Evolutionary conservation across 35 echinoderm and acorn worm genomes (phyloP).

Genomic region (Patiria miniata): DNA sequence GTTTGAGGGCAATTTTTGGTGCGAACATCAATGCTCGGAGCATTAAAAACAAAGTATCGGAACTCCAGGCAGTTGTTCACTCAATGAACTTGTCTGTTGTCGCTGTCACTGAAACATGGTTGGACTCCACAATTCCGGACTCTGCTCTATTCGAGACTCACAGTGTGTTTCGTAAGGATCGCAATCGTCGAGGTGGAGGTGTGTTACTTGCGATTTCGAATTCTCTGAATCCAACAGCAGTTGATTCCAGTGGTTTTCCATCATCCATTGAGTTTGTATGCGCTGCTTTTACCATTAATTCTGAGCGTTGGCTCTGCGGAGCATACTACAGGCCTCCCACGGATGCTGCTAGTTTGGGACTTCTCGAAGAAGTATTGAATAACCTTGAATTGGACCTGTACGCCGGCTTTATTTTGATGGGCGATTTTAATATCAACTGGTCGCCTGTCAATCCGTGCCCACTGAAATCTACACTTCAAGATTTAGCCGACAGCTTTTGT

Average conservation of each 20-base stretch:
- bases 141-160: neutral
- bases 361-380: too few species aligned
- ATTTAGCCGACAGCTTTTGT: too few species aligned
- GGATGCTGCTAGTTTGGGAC: too few species aligned
- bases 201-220: neutral
- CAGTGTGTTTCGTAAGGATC: neutral
- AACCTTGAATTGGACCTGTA: too few species aligned
- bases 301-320: too few species aligned
- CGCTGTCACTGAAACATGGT: conserved; percentile 9
- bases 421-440: too few species aligned
- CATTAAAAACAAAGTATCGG: conserved; percentile 20
- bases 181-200: neutral
- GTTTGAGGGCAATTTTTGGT: neutral
- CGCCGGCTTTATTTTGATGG: too few species aligned
- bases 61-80: neutral
- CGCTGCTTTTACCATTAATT: too few species aligned
- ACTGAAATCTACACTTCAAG: too few species aligned
- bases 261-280: too few species aligned
- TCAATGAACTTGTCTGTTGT: conserved; percentile 19
- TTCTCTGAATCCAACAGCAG: neutral
- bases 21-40: conserved; percentile 1
- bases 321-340: too few species aligned
- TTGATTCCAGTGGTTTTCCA: neutral
- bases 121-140: conserved; percentile 6
- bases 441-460: too few species aligned